Evolutionary conservation across 2,113 vertebrate species (phyloP).

Genomic region (Nothobranchius furzeri): DNA sequence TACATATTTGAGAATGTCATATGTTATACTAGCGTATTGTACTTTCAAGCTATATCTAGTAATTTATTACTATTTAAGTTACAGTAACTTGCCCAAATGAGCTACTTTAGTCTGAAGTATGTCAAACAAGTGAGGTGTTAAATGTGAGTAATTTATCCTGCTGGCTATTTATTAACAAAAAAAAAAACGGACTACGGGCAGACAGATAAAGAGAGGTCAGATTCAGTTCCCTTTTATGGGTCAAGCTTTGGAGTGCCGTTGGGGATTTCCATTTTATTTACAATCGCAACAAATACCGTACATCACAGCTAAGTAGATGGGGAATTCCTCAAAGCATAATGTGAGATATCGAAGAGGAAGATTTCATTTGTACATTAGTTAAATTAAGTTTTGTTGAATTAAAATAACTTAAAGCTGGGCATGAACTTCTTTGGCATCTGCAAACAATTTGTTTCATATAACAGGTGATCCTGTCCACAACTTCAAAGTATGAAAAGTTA

Average conservation of each 20-base stretch:
- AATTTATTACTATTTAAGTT: no score
- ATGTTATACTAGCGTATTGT: no score
- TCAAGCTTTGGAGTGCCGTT: not conserved
- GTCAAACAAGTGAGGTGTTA: no score
- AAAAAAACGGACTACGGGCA: not conserved
- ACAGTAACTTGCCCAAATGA: no score
- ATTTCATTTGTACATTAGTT: not conserved
- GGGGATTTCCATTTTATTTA: not conserved
- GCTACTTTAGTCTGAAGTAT: no score
- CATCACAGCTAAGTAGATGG: not conserved
- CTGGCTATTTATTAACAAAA: not conserved
- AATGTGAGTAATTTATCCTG: not conserved
- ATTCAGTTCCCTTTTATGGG: not conserved
- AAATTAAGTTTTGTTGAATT: not conserved
- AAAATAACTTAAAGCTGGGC: not conserved
- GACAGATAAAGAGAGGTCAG: not conserved
- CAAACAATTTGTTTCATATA: no score
- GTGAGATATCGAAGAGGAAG: not conserved
- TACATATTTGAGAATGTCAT: no score
- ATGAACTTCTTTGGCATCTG: no score
- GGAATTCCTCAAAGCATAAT: not conserved
- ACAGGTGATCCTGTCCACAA: no score
- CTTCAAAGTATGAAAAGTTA: not conserved
- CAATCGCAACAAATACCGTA: not conserved
- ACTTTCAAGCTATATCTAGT: no score